A percentile compares a stretch with the other conserved stretches of the same genome.
Evolutionary conservation across 2,797 vertebrate species (phyloP).

Genomic region (Salmo trutta): DNA sequence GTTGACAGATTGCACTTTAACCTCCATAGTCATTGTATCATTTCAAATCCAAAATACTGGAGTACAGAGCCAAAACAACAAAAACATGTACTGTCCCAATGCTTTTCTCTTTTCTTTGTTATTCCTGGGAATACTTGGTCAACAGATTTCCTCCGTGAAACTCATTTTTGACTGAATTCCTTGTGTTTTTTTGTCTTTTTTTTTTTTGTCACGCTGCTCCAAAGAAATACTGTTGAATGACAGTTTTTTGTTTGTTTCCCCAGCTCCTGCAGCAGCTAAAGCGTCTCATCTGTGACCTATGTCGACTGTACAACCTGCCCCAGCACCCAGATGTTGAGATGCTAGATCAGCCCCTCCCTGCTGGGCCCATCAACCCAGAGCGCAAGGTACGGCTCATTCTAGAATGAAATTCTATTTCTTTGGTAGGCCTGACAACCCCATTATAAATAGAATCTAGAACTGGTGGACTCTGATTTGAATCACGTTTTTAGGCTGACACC

Average conservation of each 20-base stretch:
- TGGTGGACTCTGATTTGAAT: neutral
- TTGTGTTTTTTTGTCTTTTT: too few relatives aligned
- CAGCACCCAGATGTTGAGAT: constrained; percentile 99
- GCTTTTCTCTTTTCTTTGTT: too few relatives aligned
- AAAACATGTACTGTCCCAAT: too few relatives aligned
- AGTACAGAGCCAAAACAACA: too few relatives aligned
- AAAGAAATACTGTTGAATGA: neutral
- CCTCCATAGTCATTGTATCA: too few relatives aligned
- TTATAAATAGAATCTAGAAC: neutral
- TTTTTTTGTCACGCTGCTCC: too few relatives aligned
- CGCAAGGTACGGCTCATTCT: constrained; percentile 59
- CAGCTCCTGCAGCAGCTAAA: constrained; percentile 98
- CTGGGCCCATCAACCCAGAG: constrained; percentile 86
- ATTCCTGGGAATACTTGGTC: too few relatives aligned
- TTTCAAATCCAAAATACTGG: too few relatives aligned
- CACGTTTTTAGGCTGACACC: neutral
- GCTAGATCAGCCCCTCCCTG: constrained; percentile 95
- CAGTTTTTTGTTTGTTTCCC: neutral
- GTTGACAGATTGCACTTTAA: too few relatives aligned
- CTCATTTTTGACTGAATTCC: too few relatives aligned
- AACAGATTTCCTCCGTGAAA: too few relatives aligned
- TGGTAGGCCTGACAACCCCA: constrained; percentile 16
- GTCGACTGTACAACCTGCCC: constrained; percentile 95
- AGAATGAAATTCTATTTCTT: too few relatives aligned
- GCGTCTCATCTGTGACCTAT: constrained; percentile 97